phyloP scores from a whole-genome alignment of 2,797 vertebrate genomes.

The Sebastes reedi region DNA sequence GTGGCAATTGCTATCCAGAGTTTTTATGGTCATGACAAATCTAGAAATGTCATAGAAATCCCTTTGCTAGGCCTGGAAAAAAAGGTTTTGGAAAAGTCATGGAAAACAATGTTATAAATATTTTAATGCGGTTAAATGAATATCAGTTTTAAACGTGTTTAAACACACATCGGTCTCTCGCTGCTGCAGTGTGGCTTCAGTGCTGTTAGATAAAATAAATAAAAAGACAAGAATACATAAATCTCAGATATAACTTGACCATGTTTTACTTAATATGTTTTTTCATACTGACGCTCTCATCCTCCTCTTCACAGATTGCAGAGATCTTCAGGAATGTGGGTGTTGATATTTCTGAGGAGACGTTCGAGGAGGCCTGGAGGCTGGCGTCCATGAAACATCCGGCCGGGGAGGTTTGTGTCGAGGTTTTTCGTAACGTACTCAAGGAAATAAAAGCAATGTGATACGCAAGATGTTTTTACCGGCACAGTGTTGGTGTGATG shows the following conservation, averaged over 20 bases:
- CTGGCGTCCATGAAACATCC: slow-evolving; percentile 82
- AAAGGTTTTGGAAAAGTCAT: neutral
- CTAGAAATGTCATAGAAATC: neutral
- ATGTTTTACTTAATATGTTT: neutral
- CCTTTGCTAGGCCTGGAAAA: neutral
- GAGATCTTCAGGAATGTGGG: slow-evolving; percentile 85
- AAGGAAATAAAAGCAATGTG: slow-evolving; percentile 79
- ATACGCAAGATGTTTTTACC: neutral
- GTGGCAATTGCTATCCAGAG: neutral
- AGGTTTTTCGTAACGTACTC: slow-evolving; percentile 83
- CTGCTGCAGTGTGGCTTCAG: neutral
- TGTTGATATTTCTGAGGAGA: slow-evolving; percentile 79
- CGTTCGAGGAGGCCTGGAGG: slow-evolving; percentile 89
- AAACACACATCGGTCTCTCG: too few species aligned
- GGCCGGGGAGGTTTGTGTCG: slow-evolving; percentile 85
- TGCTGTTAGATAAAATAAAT: neutral
- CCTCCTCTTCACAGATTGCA: slow-evolving; percentile 80
- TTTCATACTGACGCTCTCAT: neutral
- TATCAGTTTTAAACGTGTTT: too few species aligned
- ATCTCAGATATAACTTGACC: neutral
- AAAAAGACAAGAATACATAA: neutral
- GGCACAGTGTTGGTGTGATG: neutral
- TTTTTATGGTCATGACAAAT: neutral
- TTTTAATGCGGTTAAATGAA: too few species aligned
- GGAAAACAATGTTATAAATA: neutral